These are phyloP conservation scores for Gryllus longicercus DNA, from an alignment of 2,888 invertebrate species.

Conservation along the genomic window DNA sequence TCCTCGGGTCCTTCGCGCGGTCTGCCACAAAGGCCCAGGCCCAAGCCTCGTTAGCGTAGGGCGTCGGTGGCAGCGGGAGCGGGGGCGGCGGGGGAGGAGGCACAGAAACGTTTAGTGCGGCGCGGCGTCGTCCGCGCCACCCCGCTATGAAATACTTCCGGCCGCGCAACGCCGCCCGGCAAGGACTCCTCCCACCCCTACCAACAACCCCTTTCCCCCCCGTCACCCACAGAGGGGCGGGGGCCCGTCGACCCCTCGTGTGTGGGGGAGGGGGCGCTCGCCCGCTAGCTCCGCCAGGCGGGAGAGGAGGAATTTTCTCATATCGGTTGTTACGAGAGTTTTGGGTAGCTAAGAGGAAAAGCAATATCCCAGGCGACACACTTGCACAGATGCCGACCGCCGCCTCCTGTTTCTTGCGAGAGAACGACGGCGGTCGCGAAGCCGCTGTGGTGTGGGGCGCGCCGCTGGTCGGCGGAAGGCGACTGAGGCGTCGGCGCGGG, in stretches of 20 bases:
- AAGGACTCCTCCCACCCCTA: background rate
- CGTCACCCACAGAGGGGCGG: background rate
- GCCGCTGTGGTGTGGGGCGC: background rate
- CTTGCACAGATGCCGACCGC: background rate
- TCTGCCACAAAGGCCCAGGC: too few species aligned
- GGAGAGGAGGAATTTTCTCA: background rate
- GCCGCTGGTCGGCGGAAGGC: background rate
- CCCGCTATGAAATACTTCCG: too few species aligned
- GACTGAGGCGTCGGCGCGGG: background rate
- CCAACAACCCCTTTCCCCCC: background rate
- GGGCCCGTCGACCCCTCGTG: too few species aligned
- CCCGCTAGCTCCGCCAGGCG: background rate
- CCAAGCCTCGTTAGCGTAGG: too few species aligned
- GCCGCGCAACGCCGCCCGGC: background rate
- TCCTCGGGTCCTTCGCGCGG: too few species aligned
- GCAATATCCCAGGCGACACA: slow-evolving; percentile 11
- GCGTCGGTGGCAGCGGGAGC: too few species aligned
- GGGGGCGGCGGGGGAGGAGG: too few species aligned
- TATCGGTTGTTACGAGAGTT: slow-evolving; percentile 2
- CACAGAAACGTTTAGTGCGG: too few species aligned
- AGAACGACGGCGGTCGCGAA: too few species aligned
- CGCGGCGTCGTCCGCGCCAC: too few species aligned
- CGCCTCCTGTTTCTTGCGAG: background rate
- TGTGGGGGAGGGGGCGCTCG: too few species aligned
- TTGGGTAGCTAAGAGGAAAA: slow-evolving; percentile 7